Base-by-base conservation (phyloP, 2,888 invertebrate genomes). In the Torymus auratus region DNA sequence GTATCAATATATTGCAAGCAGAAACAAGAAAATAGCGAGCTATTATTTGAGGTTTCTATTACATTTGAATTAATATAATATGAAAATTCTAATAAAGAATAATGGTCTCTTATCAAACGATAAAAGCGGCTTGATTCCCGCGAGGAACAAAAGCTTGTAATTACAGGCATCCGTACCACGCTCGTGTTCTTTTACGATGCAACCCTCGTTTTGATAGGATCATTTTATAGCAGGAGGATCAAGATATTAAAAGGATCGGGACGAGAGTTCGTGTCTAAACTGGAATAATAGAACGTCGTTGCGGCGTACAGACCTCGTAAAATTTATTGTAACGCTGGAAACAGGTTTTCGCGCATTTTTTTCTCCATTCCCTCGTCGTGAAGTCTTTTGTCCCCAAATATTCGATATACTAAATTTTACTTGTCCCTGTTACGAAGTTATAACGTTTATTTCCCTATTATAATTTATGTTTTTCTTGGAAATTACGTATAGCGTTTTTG, bases 271-370 rank as follows among this genome's bases (percentile, higher is more conserved):
- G 2, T 56, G 56, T n/a, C 73, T 56, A 65, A 73, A 61, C 62
- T 60, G 13, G 53, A 72, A 72, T 72, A 62, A 61, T 61, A 17
- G 60, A 53, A 52, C 70, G 50, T 70, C 70, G 58, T 70, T 17
- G 70, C 50, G 68, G 75, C 76, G 80, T 62, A 52, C 79, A 80
- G 72, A 78, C 62, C 73, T 86, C 87, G 86, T 88, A 86, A 88
- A 88, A 82, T 87, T 88, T 87, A 88, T 87, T 84, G 83, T 84
- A 28, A 28, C 85, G 82, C 79, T 85, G 85, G 85, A 83, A 83
- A 83, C 75, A 80, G 83, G 84, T 83, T 83, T 80, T 50, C 28
- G 7, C 28, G 7, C 58, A 58, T 50, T 70, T 70, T 65, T 65
- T 65, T 2, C 15, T 65, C n/a, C 41, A 64, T 20, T 20, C 14